These are phyloP conservation scores for Listrodromus nycthemerus DNA, from an alignment of 2,888 invertebrate genomes.

Conservation along the genomic window DNA sequence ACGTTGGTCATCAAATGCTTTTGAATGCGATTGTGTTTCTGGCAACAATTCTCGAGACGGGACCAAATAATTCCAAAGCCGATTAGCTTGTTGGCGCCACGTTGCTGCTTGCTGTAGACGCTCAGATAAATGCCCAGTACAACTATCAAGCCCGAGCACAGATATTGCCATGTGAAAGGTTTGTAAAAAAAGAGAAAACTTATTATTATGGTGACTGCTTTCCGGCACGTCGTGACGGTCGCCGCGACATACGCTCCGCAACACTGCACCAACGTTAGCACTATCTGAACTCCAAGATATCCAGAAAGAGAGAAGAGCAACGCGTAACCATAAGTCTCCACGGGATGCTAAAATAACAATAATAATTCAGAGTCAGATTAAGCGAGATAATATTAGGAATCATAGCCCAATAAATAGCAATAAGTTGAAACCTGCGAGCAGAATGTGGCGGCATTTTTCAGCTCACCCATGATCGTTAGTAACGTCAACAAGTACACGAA, in stretches of 20 bases:
- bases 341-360: slow-evolving; percentile 86
- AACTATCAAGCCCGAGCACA: slow-evolving; percentile 96
- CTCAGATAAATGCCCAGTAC: slow-evolving; percentile 97
- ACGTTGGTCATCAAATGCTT: slow-evolving; percentile 75
- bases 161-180: slow-evolving; percentile 95
- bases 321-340: slow-evolving; percentile 93
- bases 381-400: slow-evolving; percentile 8
- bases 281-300: slow-evolving; percentile 97
- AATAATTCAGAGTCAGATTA: slow-evolving; percentile 16
- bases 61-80: slow-evolving; percentile 67
- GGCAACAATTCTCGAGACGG: slow-evolving; percentile 70
- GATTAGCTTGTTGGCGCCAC: slow-evolving; percentile 59
- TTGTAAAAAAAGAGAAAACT: slow-evolving; percentile 98
- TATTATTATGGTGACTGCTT: slow-evolving; percentile 95
- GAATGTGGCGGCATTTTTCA: slow-evolving; percentile 91
- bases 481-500: slow-evolving; percentile 92
- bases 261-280: slow-evolving; percentile 94
- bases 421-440: slow-evolving; percentile 89
- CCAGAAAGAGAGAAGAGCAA: slow-evolving; percentile 95
- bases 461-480: slow-evolving; percentile 90
- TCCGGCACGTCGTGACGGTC: slow-evolving; percentile 95
- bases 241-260: slow-evolving; percentile 97
- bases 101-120: slow-evolving; percentile 92
- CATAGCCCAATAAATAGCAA: not conserved
- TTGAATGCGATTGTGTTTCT: slow-evolving; percentile 76